Conservation (phyloP, 2,113 vertebrate genomes). For the Eudyptes chrysolophus region DNA sequence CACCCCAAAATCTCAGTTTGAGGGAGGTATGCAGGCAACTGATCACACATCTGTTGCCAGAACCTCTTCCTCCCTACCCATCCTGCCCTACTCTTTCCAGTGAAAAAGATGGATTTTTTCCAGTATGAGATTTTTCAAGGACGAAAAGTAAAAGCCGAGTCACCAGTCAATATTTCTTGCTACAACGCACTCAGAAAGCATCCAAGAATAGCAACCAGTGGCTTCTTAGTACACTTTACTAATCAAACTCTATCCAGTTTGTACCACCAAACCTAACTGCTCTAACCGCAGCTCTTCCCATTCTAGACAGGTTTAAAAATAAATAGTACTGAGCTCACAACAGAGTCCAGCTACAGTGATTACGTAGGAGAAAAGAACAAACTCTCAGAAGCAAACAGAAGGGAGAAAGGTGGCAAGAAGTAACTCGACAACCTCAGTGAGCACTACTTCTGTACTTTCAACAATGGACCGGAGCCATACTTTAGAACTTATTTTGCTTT, state of each 20-base stretch:
- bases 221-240: background rate
- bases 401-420: background rate
- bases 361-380: accelerated
- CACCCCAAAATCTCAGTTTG: background rate
- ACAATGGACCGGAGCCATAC: background rate
- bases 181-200: background rate
- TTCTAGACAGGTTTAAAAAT: background rate
- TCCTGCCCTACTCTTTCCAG: background rate
- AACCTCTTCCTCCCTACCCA: background rate
- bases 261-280: background rate
- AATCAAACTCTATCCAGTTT: background rate
- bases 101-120: background rate
- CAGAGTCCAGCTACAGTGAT: background rate
- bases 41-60: background rate
- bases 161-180: background rate
- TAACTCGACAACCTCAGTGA: accelerated
- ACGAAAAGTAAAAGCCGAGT: background rate
- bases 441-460: background rate
- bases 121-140: background rate
- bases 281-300: background rate
- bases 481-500: background rate
- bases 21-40: background rate
- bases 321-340: background rate
- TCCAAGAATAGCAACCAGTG: background rate
- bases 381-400: background rate